These are phyloP conservation scores for Endomychus coccineus DNA, from an alignment of 2,888 invertebrate genomes.

Conservation along the genomic window DNA sequence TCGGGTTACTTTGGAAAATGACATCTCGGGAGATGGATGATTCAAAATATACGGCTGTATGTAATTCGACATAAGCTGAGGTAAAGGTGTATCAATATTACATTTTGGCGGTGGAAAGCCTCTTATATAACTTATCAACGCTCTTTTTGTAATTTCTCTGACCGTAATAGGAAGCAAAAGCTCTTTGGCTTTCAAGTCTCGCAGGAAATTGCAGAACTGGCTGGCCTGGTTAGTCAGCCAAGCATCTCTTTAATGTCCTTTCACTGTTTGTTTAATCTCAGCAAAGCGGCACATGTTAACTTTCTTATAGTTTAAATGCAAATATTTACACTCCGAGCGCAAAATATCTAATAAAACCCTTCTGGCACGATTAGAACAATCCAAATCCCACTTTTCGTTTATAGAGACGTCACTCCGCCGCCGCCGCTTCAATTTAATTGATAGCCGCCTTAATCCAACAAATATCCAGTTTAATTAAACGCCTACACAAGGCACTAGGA, in stretches of 20 bases:
- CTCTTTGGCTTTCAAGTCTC: constrained; percentile 34
- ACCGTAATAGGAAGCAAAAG: constrained; percentile 28
- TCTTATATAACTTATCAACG: constrained; percentile 31
- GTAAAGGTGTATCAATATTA: too few relatives aligned
- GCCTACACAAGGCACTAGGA: too few relatives aligned
- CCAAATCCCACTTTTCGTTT: too few relatives aligned
- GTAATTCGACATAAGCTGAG: too few relatives aligned
- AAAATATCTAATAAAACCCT: constrained; percentile 10
- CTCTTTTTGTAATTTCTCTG: constrained; percentile 30
- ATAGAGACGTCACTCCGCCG: too few relatives aligned
- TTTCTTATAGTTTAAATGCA: constrained; percentile 13
- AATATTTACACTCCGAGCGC: constrained; percentile 12
- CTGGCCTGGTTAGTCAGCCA: constrained; percentile 8
- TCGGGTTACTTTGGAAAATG: too few relatives aligned
- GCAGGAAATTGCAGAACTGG: constrained; percentile 33
- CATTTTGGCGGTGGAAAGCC: too few relatives aligned
- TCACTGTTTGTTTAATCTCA: constrained; percentile 11
- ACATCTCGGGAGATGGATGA: too few relatives aligned
- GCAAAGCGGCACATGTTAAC: constrained; percentile 10
- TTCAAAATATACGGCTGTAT: too few relatives aligned
- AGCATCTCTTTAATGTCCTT: constrained; percentile 10
- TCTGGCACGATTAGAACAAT: not conserved
- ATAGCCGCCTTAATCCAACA: too few relatives aligned
- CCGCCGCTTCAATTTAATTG: too few relatives aligned
- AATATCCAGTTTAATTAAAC: too few relatives aligned